phyloP scores from a whole-genome alignment of 1,140 invertebrate species.

The Sipha flava region DNA sequence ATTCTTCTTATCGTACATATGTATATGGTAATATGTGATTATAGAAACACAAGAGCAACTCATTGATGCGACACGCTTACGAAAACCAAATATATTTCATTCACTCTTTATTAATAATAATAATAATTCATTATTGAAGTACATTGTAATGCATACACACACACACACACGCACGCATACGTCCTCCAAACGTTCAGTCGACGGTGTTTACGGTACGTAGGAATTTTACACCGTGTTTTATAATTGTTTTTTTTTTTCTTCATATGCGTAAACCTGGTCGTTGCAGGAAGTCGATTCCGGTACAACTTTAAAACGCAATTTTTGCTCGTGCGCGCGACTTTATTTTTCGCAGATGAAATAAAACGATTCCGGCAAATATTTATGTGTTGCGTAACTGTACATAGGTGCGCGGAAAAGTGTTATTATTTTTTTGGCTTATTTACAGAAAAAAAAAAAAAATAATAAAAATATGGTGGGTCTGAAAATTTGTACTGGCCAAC shows the following conservation, averaged over 20 bases:
- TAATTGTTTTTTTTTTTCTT: background rate
- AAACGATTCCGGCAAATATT: background rate
- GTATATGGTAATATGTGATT: too few species aligned
- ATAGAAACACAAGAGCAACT: too few species aligned
- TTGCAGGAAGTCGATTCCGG: background rate
- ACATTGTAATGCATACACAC: background rate
- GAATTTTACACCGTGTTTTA: background rate
- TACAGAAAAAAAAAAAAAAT: background rate
- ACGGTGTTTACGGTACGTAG: background rate
- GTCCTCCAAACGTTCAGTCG: background rate
- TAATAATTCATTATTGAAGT: background rate
- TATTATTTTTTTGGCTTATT: background rate
- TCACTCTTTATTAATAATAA: background rate
- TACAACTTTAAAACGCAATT: too few species aligned
- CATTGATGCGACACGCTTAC: too few species aligned
- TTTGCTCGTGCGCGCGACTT: background rate
- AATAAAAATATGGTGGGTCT: background rate
- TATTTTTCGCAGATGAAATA: background rate
- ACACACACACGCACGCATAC: background rate
- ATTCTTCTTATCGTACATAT: too few species aligned
- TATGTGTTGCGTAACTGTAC: background rate
- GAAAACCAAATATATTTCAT: background rate
- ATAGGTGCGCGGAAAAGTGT: background rate
- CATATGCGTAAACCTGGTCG: too few species aligned
- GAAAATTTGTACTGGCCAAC: conserved; percentile 20